phyloP scores from a whole-genome alignment of 2,113 vertebrate species.

The Embiotoca jacksoni region DNA sequence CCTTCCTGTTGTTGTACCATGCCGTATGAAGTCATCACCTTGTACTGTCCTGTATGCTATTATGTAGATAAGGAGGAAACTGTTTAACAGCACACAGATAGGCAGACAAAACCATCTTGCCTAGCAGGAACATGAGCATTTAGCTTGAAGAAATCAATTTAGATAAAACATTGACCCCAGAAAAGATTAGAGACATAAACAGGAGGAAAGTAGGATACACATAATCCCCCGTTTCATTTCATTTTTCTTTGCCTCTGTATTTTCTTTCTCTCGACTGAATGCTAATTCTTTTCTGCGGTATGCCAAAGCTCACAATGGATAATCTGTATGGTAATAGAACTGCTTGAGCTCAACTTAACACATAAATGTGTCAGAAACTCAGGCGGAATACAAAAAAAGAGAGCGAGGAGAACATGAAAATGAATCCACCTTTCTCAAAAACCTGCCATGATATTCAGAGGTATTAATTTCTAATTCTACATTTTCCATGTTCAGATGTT shows the following conservation, averaged over 20 bases:
- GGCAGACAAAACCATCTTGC: constrained; percentile 21
- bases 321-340: constrained; percentile 86
- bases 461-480: constrained; percentile 94
- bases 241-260: constrained; percentile 67
- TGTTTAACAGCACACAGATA: constrained; percentile 45
- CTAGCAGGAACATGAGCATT: constrained; percentile 50
- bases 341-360: constrained; percentile 86
- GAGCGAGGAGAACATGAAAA: constrained; percentile 74
- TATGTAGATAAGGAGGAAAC: constrained; percentile 58
- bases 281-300: constrained; percentile 76
- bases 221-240: constrained; percentile 78
- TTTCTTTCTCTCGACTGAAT: constrained; percentile 70
- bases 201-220: constrained; percentile 66
- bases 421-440: constrained; percentile 85
- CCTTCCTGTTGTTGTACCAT: constrained; percentile 18
- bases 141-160: constrained; percentile 77
- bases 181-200: constrained; percentile 78
- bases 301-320: constrained; percentile 75
- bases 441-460: constrained; percentile 83
- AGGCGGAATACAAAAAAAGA: constrained; percentile 84
- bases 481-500: constrained; percentile 89
- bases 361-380: constrained; percentile 89
- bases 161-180: constrained; percentile 81
- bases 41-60: constrained; percentile 22
- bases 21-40: constrained; percentile 53